A percentile compares a stretch with the other conserved stretches of the same genome.
Evolutionary conservation across 30 jellyfish, hydroid and myxozoan genomes (phyloP).

Genomic region (Aurelia sp.): DNA sequence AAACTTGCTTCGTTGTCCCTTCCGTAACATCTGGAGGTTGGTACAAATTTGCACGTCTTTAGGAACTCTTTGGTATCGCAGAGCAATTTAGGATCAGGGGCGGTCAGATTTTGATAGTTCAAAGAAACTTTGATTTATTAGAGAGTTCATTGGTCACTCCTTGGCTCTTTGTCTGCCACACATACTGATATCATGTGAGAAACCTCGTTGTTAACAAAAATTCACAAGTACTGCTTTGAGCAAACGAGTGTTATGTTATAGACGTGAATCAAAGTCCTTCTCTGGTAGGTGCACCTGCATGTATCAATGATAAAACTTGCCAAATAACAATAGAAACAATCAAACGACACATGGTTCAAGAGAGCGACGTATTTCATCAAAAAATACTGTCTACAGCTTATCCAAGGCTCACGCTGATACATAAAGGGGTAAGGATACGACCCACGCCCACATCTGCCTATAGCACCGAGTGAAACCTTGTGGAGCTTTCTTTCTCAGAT

Average conservation of each 20-base stretch:
- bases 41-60: too few relatives aligned
- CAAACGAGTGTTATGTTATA: not conserved
- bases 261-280: slow-evolving; percentile 51
- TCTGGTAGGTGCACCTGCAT: slow-evolving; percentile 80
- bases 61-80: too few relatives aligned
- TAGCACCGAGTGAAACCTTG: slow-evolving; percentile 50
- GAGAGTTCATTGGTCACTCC: too few relatives aligned
- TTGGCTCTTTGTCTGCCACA: not conserved
- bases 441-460: slow-evolving; percentile 80
- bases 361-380: slow-evolving; percentile 39
- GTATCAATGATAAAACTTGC: slow-evolving; percentile 75
- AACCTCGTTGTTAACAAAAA: not conserved
- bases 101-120: too few relatives aligned
- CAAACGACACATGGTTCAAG: slow-evolving; percentile 63
- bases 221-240: not conserved
- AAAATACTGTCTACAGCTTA: slow-evolving; percentile 68
- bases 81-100: too few relatives aligned
- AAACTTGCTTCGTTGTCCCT: too few relatives aligned
- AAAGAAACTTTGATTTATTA: too few relatives aligned
- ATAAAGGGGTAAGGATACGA: slow-evolving; percentile 26
- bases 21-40: too few relatives aligned
- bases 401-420: slow-evolving; percentile 51
- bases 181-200: slow-evolving; percentile 3
- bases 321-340: slow-evolving; percentile 65
- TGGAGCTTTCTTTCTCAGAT: slow-evolving; percentile 16